Evolutionary conservation across 2,888 invertebrate species (phyloP), one percentile per base, ranked within the genome.

Genomic region (Cryptophagus acutangulus): DNA sequence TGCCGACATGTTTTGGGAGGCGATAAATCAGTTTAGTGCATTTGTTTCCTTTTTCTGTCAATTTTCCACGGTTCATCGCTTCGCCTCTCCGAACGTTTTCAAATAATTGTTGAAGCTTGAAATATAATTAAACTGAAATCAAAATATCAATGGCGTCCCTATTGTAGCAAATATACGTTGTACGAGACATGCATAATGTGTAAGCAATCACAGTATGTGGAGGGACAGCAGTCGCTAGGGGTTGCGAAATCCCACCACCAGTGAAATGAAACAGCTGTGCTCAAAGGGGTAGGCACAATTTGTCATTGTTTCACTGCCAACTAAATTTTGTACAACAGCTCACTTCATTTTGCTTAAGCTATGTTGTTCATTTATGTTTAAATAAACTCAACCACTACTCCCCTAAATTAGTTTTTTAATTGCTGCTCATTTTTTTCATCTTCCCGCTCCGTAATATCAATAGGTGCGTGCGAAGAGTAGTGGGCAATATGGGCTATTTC

Each of bases 171-270:
- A n/a, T 26, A 12, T 6, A 3, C 12, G 9, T 26, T 12, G 16
- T 56, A 66, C 65, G 65, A 64, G 66, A 66, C 67, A 68, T 69
- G 67, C 68, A 69, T 70, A 69, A 70, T 70, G 66, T 63, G 68
- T 69, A 67, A 69, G 69, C 67, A 67, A 66, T 66, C 65, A 65
- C 56, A 49, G 31, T 31, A 12, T 26, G 26, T 26, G 26, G 51
- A 54, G 52, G 56, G 51, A 52, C 54, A 49, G 12, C 12, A 12
- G 52, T 50, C 54, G 43, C 49, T 49, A 55, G 54, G 54, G 57
- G 56, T 47, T 51, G 40, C 48, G 48, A 55, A 55, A 55, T 57
- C 51, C 57, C 9, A 26, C n/a, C 6, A n/a, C 58, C 55, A 57
- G 51, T 53, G 58, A 57, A 61, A 54, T 58, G 59, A 54, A 64